These are phyloP conservation scores for Nilaparvata lugens DNA, from an alignment of 1,140 invertebrate species.

Conservation along the genomic window DNA sequence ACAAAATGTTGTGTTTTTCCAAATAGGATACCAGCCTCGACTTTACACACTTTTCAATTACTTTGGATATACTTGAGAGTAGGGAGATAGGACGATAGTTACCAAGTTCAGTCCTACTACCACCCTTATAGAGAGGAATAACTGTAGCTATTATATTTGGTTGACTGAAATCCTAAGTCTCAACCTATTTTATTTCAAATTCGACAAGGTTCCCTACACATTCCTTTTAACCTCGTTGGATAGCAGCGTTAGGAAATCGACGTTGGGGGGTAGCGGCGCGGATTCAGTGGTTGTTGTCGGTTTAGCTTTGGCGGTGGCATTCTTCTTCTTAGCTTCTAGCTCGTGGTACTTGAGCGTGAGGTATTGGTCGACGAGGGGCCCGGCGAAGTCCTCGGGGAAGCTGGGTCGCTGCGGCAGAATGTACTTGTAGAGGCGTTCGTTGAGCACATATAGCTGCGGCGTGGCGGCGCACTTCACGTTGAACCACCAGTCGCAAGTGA, in stretches of 20 bases:
- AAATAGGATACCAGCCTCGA: no score
- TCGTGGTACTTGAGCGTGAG: conserved; percentile 67
- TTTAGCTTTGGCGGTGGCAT: not conserved
- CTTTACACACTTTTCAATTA: no score
- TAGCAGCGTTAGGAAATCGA: not conserved
- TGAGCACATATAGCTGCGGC: conserved; percentile 73
- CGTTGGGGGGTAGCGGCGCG: not conserved
- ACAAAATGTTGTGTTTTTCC: no score
- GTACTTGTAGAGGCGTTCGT: conserved; percentile 79
- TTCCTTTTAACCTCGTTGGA: conserved; percentile 2
- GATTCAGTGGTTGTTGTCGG: not conserved
- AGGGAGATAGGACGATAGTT: no score
- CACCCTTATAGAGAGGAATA: no score
- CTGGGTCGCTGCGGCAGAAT: conserved; percentile 74
- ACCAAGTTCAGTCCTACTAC: no score
- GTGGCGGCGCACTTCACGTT: conserved; percentile 68
- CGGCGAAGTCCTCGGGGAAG: conserved; percentile 79
- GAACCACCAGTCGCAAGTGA: conserved; percentile 90
- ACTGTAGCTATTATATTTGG: no score
- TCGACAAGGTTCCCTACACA: not conserved
- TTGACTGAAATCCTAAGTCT: no score
- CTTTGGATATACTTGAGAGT: no score
- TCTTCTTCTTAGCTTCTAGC: not conserved
- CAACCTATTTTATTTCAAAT: no score
- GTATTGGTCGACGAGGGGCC: conserved; percentile 75